Evolutionary conservation across 2,888 invertebrate genomes (phyloP), one percentile per base, ranked within the genome.

Genomic region (Sylvicola cinctus): DNA sequence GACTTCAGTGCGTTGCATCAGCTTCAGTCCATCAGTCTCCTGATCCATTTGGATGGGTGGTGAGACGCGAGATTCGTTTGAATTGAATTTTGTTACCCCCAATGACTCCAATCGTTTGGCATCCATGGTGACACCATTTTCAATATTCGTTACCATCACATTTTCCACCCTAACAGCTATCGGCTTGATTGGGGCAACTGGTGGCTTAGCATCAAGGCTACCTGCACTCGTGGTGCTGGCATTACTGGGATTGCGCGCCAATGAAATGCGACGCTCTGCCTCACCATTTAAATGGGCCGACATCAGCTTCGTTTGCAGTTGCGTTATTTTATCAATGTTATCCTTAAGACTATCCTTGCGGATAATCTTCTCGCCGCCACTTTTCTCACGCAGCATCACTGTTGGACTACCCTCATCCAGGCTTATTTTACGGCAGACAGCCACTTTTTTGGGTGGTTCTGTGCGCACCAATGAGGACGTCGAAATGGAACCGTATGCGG

Each of bases 1-100:
- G 7, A 73, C 61, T 48, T 73, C 72, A 41, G 70, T 69, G 45
- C 71, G 59, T 48, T 73, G 71, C 41, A 72, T 61, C 41, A 71
- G 49, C 38, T 67, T 66, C 30, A 70, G 50, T n/a, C 50, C 47
- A 34, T 58, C 56, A 11, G 45, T 47, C 34, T 44, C 47, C 7
- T 40, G 40, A 34, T 47, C 48, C 41, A 46, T 44, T 35, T 46
- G 44, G 1, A 42, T 16, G 36, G 35, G 8, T 40, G 14, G 41
- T 37, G n/a, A n/a, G n/a, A n/a, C n/a, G n/a, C n/a, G n/a, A n/a
- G n/a, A n/a, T n/a, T n/a, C n/a, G n/a, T n/a, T n/a, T 25, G 7
- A 8, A 25, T 25, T 25, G 11, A 8, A 7, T 25, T 25, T 25
- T 11, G 11, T 8, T 8, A 8, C 11, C 25, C 11, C 25, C 11